A percentile compares a stretch with the other conserved stretches of the same genome.
Conservation (phyloP, 1,140 invertebrate species). For the Calosoma granatense region DNA sequence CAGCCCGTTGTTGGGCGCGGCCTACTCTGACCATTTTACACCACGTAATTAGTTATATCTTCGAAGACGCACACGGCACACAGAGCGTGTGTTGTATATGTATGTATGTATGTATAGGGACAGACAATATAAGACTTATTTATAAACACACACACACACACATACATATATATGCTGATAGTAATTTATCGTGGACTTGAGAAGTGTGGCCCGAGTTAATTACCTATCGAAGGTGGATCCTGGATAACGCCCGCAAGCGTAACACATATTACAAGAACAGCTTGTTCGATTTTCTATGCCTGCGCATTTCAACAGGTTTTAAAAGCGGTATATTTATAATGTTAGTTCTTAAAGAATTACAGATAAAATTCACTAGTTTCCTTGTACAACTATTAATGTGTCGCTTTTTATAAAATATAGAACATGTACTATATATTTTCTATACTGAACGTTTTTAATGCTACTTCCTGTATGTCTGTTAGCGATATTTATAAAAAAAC, state of each 20-base stretch:
- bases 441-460: no score
- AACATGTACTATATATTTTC: no score
- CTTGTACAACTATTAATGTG: no score
- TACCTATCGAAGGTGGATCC: not conserved
- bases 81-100: not conserved
- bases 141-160: not conserved
- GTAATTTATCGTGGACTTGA: constrained; percentile 1
- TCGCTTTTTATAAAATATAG: no score
- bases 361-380: no score
- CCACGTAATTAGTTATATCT: not conserved
- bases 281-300: no score
- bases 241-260: not conserved
- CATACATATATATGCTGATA: not conserved
- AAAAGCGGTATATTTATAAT: no score
- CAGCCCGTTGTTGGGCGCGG: not conserved
- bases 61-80: not conserved
- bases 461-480: no score
- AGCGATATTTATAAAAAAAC: no score
- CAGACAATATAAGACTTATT: not conserved
- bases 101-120: not conserved
- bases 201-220: constrained; percentile 4
- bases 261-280: not conserved
- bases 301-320: no score
- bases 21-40: not conserved
- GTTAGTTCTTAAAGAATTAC: no score